phyloP scores from a whole-genome alignment of 92 coral and sea anemone species.

The Palythoa grandiflora region DNA sequence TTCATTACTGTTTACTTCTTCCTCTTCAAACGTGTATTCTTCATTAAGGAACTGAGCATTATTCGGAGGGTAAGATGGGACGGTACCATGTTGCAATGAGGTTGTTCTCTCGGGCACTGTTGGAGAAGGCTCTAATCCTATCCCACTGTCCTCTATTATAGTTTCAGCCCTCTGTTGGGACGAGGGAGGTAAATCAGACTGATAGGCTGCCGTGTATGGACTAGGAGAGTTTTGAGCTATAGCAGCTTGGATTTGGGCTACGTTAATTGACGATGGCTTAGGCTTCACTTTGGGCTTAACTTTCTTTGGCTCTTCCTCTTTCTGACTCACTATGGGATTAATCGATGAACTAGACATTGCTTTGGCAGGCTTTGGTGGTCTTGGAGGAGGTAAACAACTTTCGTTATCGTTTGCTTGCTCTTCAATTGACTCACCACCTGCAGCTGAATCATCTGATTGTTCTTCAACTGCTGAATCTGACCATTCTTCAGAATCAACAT shows the following conservation, averaged over 20 bases:
- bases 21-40: too few species aligned
- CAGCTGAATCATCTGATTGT: neutral
- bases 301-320: neutral
- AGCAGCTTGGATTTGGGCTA: neutral
- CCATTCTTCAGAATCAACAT: neutral
- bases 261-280: neutral
- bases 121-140: neutral
- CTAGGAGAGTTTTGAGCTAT: neutral
- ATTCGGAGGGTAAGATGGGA: too few species aligned
- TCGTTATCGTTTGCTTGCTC: neutral
- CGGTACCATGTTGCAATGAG: neutral
- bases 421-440: too few species aligned
- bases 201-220: neutral
- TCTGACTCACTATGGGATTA: neutral
- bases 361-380: slow-evolving; percentile 12
- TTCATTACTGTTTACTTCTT: neutral
- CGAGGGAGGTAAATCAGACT: neutral
- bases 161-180: neutral
- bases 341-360: neutral
- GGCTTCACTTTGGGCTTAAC: neutral
- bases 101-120: neutral
- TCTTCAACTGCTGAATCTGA: neutral
- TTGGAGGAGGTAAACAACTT: neutral
- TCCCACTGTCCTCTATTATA: slow-evolving; percentile 19
- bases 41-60: too few species aligned